Evolutionary conservation across 2,797 vertebrate species (phyloP).

Genomic region (Tolypeutes matacus): DNA sequence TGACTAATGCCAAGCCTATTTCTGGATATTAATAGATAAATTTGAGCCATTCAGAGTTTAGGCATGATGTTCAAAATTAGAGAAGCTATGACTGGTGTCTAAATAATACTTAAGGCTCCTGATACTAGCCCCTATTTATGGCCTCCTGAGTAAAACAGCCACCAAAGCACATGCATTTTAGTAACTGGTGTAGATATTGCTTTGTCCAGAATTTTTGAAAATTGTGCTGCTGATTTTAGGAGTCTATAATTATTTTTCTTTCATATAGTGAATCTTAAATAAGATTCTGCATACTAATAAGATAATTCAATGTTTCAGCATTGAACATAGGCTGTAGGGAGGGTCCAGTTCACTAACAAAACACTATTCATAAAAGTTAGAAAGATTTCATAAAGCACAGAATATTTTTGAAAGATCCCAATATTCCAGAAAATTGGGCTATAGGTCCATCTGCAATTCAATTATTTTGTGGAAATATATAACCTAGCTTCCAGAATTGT

Average conservation of each 20-base stretch:
- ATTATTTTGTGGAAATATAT: conserved; percentile 36
- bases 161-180: conserved; percentile 19
- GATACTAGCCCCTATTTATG: neutral
- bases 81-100: neutral
- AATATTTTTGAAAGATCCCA: conserved; percentile 28
- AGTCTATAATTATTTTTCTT: neutral
- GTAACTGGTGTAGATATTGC: neutral
- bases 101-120: neutral
- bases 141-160: neutral
- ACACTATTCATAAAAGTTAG: neutral
- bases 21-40: conserved; percentile 14
- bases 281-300: conserved; percentile 26
- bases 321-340: neutral
- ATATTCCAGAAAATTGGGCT: conserved; percentile 27
- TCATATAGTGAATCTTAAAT: neutral
- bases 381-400: conserved; percentile 26
- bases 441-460: conserved; percentile 53
- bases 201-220: conserved; percentile 32
- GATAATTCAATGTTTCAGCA: conserved; percentile 15
- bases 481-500: conserved; percentile 10
- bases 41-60: neutral
- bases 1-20: neutral
- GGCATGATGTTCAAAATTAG: neutral
- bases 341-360: neutral
- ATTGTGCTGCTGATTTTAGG: neutral